phyloP scores from a whole-genome alignment of 23 tunicate genomes.

The Ciona savignyi region DNA sequence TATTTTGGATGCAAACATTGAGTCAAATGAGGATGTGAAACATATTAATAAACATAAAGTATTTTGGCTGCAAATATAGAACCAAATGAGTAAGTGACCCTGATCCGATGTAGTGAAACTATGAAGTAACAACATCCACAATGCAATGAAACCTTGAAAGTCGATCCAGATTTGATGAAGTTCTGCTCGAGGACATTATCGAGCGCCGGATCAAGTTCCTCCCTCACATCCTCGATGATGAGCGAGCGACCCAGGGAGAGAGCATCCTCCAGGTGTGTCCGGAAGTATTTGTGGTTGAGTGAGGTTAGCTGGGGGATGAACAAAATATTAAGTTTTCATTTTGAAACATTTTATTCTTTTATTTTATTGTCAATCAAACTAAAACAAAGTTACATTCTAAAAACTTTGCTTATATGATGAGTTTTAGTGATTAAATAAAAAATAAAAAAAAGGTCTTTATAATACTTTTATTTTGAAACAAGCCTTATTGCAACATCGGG shows the following conservation, averaged over 20 bases:
- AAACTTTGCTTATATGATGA: too few species aligned
- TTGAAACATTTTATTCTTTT: too few species aligned
- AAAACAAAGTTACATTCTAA: too few species aligned
- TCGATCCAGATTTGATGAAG: constrained; percentile 80
- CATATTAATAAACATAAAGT: too few species aligned
- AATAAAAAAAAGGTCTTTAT: not conserved
- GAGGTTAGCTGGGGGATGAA: constrained; percentile 30
- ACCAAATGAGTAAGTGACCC: not conserved
- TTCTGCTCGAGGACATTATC: constrained; percentile 83
- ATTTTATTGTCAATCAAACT: too few species aligned
- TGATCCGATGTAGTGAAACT: not conserved
- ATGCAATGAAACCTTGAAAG: constrained; percentile 89
- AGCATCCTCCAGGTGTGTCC: constrained; percentile 74
- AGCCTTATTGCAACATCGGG: not conserved
- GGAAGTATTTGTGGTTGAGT: constrained; percentile 79
- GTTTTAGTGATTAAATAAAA: not conserved
- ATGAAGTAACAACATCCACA: too few species aligned
- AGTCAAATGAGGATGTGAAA: too few species aligned
- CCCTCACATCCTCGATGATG: constrained; percentile 76
- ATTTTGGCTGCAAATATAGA: not conserved
- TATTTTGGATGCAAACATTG: too few species aligned
- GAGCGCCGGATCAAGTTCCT: constrained; percentile 74
- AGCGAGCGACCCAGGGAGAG: constrained; percentile 56
- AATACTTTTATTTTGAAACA: not conserved
- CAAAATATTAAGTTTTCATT: not conserved